phyloP scores from a whole-genome alignment of 2,888 invertebrate species.

The Chalcis sispes region DNA sequence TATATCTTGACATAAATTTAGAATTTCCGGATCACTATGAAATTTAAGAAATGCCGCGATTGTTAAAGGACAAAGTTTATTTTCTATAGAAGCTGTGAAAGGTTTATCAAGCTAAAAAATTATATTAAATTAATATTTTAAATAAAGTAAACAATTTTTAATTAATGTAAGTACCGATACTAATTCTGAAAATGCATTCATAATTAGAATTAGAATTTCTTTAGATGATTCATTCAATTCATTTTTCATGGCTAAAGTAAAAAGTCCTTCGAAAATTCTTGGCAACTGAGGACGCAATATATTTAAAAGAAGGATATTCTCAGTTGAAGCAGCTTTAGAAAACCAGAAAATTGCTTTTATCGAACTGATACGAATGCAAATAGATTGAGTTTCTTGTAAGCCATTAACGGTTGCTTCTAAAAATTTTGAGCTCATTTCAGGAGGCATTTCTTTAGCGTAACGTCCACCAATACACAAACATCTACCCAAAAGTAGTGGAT shows the following conservation, averaged over 20 bases:
- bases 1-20: slow-evolving; percentile 81
- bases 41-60: slow-evolving; percentile 84
- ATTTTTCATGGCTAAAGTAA: slow-evolving; percentile 67
- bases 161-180: slow-evolving; percentile 64
- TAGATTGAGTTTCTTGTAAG: slow-evolving; percentile 77
- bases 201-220: slow-evolving; percentile 68
- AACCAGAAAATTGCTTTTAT: slow-evolving; percentile 77
- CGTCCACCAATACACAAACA: slow-evolving; percentile 79
- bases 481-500: slow-evolving; percentile 78
- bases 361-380: slow-evolving; percentile 78
- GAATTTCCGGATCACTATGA: slow-evolving; percentile 81
- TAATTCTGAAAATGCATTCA: slow-evolving; percentile 70
- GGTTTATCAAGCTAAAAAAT: slow-evolving; percentile 79
- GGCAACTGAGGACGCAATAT: slow-evolving; percentile 70
- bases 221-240: slow-evolving; percentile 69
- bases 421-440: slow-evolving; percentile 76
- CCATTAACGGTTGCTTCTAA: slow-evolving; percentile 79
- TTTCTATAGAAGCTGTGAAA: slow-evolving; percentile 81
- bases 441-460: slow-evolving; percentile 77
- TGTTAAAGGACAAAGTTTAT: slow-evolving; percentile 81
- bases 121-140: slow-evolving; percentile 31
- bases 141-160: background rate
- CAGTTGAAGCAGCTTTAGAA: slow-evolving; percentile 69
- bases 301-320: slow-evolving; percentile 62
- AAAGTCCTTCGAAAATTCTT: slow-evolving; percentile 71